Percentiles rank a stretch among this genome's conserved stretches.
These are phyloP conservation scores for Trissolcus brochymenae DNA, from an alignment of 2,888 invertebrate species.

Conservation along the genomic window DNA sequence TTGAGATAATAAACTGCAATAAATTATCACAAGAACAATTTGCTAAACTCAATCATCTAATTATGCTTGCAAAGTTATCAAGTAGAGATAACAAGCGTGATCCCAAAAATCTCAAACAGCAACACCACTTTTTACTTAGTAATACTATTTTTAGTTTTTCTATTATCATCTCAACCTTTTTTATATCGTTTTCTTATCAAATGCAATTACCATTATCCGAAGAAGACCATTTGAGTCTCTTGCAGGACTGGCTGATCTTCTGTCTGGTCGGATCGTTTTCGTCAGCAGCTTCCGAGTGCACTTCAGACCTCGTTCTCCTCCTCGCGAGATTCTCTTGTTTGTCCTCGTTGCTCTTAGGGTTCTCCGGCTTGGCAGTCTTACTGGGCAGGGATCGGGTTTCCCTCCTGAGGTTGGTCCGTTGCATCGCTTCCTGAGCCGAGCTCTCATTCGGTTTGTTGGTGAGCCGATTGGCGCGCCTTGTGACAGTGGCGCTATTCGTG, in stretches of 20 bases:
- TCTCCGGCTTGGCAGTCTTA: slow-evolving; percentile 17
- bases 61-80: too few species aligned
- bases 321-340: slow-evolving; percentile 64
- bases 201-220: slow-evolving; percentile 56
- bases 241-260: slow-evolving; percentile 61
- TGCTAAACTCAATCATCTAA: too few species aligned
- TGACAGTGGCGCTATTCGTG: background rate
- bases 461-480: background rate
- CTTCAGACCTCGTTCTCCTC: slow-evolving; percentile 71
- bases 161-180: too few species aligned
- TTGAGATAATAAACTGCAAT: too few species aligned
- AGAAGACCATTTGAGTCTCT: slow-evolving; percentile 64
- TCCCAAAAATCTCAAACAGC: too few species aligned
- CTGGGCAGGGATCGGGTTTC: slow-evolving; percentile 39
- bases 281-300: slow-evolving; percentile 70
- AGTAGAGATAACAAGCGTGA: too few species aligned
- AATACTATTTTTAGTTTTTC: too few species aligned
- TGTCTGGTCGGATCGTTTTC: slow-evolving; percentile 75
- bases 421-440: slow-evolving; percentile 9
- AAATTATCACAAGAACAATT: too few species aligned
- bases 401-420: slow-evolving; percentile 27
- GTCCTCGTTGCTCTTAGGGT: slow-evolving; percentile 52
- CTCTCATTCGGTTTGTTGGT: slow-evolving; percentile 36
- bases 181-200: too few species aligned
- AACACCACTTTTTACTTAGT: too few species aligned